phyloP scores from a whole-genome alignment of 1,140 invertebrate species.

The Nixonia krombeini region DNA sequence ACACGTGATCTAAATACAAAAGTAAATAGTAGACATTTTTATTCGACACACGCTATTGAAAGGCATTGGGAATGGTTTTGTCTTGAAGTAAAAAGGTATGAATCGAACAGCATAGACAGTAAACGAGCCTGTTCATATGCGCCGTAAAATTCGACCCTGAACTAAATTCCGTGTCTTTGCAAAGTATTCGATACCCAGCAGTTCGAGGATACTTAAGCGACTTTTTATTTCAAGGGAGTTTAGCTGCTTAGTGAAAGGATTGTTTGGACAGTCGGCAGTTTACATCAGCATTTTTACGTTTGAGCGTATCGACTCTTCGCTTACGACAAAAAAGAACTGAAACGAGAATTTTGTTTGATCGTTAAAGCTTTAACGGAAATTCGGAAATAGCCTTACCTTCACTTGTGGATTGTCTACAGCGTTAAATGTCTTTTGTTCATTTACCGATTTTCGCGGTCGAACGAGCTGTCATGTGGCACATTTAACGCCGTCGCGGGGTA shows the following conservation, averaged over 20 bases:
- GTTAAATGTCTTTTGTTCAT: too few relatives aligned
- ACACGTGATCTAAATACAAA: too few relatives aligned
- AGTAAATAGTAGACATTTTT: too few relatives aligned
- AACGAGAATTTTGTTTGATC: neutral
- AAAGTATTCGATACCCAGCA: conserved; percentile 15
- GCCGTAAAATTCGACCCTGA: conserved; percentile 17
- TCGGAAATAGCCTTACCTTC: too few relatives aligned
- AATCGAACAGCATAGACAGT: too few relatives aligned
- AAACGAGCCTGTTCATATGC: conserved; percentile 2
- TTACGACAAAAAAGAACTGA: neutral
- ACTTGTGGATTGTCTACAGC: too few relatives aligned
- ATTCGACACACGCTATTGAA: too few relatives aligned
- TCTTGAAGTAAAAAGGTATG: too few relatives aligned
- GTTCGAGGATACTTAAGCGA: conserved; percentile 9
- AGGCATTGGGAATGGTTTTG: too few relatives aligned
- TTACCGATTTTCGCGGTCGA: too few relatives aligned
- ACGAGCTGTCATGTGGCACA: too few relatives aligned
- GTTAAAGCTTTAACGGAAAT: neutral
- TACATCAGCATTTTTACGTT: conserved; percentile 2
- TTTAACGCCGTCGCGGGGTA: neutral
- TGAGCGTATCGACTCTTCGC: neutral
- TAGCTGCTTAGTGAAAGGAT: neutral
- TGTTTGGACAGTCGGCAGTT: conserved; percentile 3
- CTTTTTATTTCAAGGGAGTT: conserved; percentile 6
- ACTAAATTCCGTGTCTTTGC: conserved; percentile 12